Base-by-base conservation (phyloP, 2,888 invertebrate species). In the Silvanus unidentatus region DNA sequence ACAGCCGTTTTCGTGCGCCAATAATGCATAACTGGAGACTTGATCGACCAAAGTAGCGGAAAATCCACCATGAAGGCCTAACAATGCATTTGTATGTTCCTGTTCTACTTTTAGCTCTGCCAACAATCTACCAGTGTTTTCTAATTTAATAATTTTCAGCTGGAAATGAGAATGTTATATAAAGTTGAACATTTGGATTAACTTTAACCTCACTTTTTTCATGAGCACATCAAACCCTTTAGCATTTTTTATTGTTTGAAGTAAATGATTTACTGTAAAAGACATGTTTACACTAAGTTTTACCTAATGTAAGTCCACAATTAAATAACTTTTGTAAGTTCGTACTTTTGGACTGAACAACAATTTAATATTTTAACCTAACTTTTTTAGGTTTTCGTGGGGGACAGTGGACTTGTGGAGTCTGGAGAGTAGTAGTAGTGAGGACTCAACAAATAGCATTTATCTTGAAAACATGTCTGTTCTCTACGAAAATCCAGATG, bases 51-150 rank as follows among this genome's bases (percentile, higher is more conserved):
- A 68, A 1, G 89, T 88, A 1, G 88, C 85, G 2, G 87, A 87
- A 58, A 89, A 81, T 2, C 92, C 95, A 1, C 94, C 94, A 64
- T 95, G 95, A 2, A 95, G 68, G 0, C 81, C 81, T 1, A 89
- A 89, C 30, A 75, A 68, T 11, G 75, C 71, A 70, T 94, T 94
- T 1, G 85, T 71, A 64, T 91, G 87, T 53, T 88, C 84, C 2
- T 82, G 74, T 1, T 75, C 77, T 0, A 94, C 83, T 56, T 77
- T 79, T 62, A 93, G 79, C 68, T 91, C 86, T n/a, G 87, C 88
- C 16, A 77, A 68, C 65, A 88, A 84, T 39, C 75, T 77, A 0
- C 93, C 93, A 54, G 82, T 73, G 22, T 22, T 22, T n/a, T 79
- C 83, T 45, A 82, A 83, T 16, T 74, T 62, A 2, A 60, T 41